Conservation (phyloP, 2,888 invertebrate genomes). For the Troglohyphantes excavatus region DNA sequence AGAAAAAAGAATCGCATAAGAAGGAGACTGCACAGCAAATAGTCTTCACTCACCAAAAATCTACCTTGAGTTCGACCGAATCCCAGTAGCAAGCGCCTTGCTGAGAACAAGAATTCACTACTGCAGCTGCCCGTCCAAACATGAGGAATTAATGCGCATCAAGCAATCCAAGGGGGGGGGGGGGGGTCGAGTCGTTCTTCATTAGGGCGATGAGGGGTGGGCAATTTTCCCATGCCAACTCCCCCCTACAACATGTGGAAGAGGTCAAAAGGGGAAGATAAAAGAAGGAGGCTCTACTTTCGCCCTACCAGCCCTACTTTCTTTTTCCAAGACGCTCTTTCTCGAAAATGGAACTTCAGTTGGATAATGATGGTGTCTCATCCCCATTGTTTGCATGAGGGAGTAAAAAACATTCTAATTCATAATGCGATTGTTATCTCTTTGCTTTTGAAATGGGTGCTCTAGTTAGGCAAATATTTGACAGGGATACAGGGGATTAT, state of each 20-base stretch:
- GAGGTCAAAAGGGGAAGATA: slow-evolving; percentile 63
- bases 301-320: neutral
- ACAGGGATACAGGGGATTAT: neutral
- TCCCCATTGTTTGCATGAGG: slow-evolving; percentile 16
- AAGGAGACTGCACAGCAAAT: no score
- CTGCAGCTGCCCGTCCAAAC: neutral
- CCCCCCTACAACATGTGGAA: slow-evolving; percentile 26
- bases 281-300: neutral
- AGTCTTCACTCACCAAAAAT: no score
- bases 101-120: slow-evolving; percentile 21
- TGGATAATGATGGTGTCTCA: slow-evolving; percentile 16
- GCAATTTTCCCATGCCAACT: slow-evolving; percentile 46
- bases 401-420: neutral
- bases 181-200: slow-evolving; percentile 47
- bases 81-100: neutral
- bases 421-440: neutral
- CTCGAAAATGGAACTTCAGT: neutral
- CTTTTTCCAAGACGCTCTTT: slow-evolving; percentile 35
- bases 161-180: slow-evolving; percentile 36
- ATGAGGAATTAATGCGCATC: slow-evolving; percentile 35
- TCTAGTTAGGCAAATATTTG: neutral
- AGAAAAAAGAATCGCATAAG: no score
- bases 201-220: slow-evolving; percentile 48
- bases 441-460: neutral
- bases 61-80: no score